Conservation (phyloP, 2,888 invertebrate genomes). For the Acleris cristana region DNA sequence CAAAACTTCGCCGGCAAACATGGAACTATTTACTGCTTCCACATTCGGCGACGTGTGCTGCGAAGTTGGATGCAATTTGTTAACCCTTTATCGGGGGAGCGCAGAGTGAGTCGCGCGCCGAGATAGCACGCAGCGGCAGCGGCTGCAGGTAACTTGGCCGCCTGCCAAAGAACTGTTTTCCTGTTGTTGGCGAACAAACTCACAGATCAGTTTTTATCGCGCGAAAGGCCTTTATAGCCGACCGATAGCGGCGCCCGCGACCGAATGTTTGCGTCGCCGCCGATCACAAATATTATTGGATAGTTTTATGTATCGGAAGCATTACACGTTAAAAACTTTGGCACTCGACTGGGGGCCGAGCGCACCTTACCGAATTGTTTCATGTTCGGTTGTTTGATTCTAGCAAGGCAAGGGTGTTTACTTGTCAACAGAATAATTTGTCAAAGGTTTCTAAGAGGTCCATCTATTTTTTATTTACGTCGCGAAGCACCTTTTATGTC, state of each 20-base stretch:
- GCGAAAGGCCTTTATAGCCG: constrained; percentile 82
- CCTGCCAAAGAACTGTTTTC: constrained; percentile 81
- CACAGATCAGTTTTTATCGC: constrained; percentile 84
- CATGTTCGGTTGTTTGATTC: constrained; percentile 30
- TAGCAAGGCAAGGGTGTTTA: constrained; percentile 49
- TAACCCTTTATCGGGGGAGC: constrained; percentile 72
- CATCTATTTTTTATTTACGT: constrained; percentile 59
- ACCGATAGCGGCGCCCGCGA: constrained; percentile 71
- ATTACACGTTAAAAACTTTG: constrained; percentile 80
- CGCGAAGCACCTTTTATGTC: constrained; percentile 60
- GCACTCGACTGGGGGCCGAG: constrained; percentile 55
- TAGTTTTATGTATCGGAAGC: constrained; percentile 82
- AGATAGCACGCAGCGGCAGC: constrained; percentile 40
- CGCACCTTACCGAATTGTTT: constrained; percentile 34
- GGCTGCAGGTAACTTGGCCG: constrained; percentile 78
- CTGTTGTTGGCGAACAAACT: constrained; percentile 79
- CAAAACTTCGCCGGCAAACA: constrained; percentile 75
- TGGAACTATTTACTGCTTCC: constrained; percentile 76
- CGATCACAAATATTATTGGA: constrained; percentile 79
- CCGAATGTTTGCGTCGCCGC: constrained; percentile 75
- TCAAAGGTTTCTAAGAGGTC: constrained; percentile 72
- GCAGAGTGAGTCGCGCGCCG: constrained; percentile 53
- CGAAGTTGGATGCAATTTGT: constrained; percentile 78
- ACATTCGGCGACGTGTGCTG: constrained; percentile 75
- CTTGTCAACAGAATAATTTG: constrained; percentile 71